Evolutionary conservation across 2,888 invertebrate species (phyloP).

Genomic region (Osmoderma eremita): DNA sequence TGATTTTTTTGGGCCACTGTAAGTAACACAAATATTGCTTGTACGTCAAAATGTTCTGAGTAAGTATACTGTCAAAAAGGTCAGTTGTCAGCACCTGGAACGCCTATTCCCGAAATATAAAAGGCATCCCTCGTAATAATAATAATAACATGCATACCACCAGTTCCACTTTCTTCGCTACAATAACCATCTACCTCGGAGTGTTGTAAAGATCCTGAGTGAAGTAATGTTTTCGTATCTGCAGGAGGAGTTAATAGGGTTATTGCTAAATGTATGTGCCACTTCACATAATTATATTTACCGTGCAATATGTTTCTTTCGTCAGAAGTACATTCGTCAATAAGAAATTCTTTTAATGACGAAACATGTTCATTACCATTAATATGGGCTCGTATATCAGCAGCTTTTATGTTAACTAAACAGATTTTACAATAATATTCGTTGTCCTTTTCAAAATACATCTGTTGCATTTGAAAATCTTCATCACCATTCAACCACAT

Average conservation of each 20-base stretch:
- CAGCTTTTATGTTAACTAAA: neutral
- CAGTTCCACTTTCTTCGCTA: neutral
- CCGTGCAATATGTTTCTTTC: neutral
- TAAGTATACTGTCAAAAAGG: no score
- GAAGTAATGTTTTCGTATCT: conserved; percentile 8
- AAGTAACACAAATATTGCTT: no score
- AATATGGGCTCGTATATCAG: conserved; percentile 5
- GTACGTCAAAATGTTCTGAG: no score
- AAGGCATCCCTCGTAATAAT: no score
- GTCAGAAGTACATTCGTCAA: neutral
- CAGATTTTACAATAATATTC: conserved; percentile 29
- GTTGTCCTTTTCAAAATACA: conserved; percentile 24
- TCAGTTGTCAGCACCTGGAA: no score
- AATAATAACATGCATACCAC: conserved; percentile 5
- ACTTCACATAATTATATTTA: neutral
- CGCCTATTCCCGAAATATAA: no score
- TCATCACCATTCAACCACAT: conserved; percentile 22
- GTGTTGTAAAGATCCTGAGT: neutral
- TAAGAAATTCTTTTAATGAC: conserved; percentile 3
- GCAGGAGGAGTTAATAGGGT: neutral
- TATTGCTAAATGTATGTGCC: neutral
- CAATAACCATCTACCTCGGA: neutral
- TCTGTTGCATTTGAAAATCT: conserved; percentile 22
- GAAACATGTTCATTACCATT: neutral
- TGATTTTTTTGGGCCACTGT: no score